These are phyloP conservation scores for Sipha flava DNA, from an alignment of 1,140 invertebrate species.

Conservation along the genomic window DNA sequence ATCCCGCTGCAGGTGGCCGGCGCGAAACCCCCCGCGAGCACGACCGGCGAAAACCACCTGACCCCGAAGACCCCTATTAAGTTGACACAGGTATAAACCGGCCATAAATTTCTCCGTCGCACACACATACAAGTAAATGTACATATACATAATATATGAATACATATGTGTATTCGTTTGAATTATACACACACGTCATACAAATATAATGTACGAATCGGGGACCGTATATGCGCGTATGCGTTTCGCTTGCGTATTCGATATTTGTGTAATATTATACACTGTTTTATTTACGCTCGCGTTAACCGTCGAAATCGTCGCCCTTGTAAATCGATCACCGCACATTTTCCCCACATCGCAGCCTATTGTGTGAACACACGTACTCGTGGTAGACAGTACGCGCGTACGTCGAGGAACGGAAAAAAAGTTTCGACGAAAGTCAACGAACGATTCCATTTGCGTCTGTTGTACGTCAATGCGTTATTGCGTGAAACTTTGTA, in stretches of 20 bases:
- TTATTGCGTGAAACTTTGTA: too few species aligned
- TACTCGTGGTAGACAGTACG: too few species aligned
- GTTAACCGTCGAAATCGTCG: neutral
- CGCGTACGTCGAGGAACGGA: neutral
- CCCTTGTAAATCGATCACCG: neutral
- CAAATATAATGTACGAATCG: neutral
- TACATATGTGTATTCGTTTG: neutral
- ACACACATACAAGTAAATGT: neutral
- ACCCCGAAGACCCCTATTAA: conserved; percentile 22
- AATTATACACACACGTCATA: neutral
- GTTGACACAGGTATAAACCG: conserved; percentile 5
- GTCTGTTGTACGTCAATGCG: too few species aligned
- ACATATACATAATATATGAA: neutral
- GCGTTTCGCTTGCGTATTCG: too few species aligned
- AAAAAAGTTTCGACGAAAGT: neutral
- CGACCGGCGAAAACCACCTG: conserved; percentile 15
- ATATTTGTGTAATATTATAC: too few species aligned
- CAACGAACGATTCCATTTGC: too few species aligned
- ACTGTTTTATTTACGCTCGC: too few species aligned
- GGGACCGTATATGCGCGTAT: too few species aligned
- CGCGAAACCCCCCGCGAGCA: conserved; percentile 21
- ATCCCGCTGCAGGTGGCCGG: conserved; percentile 21
- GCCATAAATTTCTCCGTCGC: conserved; percentile 21
- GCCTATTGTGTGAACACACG: too few species aligned
- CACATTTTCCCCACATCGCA: neutral